Evolutionary conservation across 1,140 invertebrate species (phyloP).

Genomic region (Nixonia krombeini): DNA sequence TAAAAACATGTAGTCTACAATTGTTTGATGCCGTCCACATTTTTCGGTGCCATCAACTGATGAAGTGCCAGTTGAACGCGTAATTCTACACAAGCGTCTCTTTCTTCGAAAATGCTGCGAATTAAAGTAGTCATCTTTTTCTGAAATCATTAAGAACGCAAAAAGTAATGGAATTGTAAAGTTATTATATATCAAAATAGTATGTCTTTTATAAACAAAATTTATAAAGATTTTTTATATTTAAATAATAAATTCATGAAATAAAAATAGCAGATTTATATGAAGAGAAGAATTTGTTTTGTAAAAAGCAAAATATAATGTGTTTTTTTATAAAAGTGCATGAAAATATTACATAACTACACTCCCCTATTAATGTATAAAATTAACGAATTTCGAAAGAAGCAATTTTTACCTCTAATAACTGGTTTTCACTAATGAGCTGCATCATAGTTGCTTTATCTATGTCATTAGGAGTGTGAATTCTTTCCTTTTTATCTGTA

Average conservation of each 20-base stretch:
- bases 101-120: conserved; percentile 78
- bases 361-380: no score
- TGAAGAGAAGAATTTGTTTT: no score
- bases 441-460: conserved; percentile 67
- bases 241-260: no score
- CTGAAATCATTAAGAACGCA: conserved; percentile 53
- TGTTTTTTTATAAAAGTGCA: no score
- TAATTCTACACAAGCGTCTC: conserved; percentile 77
- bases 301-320: no score
- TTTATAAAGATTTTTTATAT: no score
- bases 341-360: no score
- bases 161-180: no score
- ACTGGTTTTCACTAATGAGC: conserved; percentile 76
- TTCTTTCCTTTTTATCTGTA: conserved; percentile 67
- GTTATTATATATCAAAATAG: no score
- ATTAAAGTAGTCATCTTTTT: conserved; percentile 77
- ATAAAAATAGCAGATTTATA: no score
- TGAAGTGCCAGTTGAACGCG: conserved; percentile 78
- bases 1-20: conserved; percentile 14
- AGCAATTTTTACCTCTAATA: conserved; percentile 71
- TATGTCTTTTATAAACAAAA: no score
- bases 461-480: conserved; percentile 71
- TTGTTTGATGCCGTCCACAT: conserved; percentile 36
- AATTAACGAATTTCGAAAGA: conserved; percentile 12
- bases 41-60: conserved; percentile 64